phyloP scores from a whole-genome alignment of 2,888 invertebrate species.

The Acrocyrtus sp. region DNA sequence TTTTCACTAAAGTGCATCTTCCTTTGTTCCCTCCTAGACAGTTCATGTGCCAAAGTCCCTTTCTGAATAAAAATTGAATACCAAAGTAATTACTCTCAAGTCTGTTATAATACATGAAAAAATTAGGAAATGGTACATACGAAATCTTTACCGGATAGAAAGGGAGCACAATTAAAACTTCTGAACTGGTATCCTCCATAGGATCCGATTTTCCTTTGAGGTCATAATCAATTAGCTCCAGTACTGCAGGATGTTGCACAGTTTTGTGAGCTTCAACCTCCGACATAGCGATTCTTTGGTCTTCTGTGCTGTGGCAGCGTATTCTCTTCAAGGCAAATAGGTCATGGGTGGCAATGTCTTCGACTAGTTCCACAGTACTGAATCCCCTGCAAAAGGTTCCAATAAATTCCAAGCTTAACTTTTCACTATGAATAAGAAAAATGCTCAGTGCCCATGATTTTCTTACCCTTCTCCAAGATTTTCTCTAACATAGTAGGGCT shows the following conservation, averaged over 20 bases:
- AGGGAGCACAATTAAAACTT: conserved; percentile 79
- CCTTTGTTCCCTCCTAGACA: conserved; percentile 72
- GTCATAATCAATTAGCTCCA: conserved; percentile 77
- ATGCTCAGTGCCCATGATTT: too few relatives aligned
- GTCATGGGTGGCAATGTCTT: conserved; percentile 74
- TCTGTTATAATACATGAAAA: neutral
- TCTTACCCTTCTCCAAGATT: conserved; percentile 69
- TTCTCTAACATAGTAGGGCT: conserved; percentile 73
- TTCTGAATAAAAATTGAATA: too few relatives aligned
- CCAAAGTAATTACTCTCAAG: too few relatives aligned
- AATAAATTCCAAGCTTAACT: too few relatives aligned
- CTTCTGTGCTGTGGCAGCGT: conserved; percentile 79
- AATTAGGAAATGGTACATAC: neutral
- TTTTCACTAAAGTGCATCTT: conserved; percentile 74
- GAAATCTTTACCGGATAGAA: conserved; percentile 73
- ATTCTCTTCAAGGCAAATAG: conserved; percentile 83
- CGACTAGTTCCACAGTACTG: conserved; percentile 81
- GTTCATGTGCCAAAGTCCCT: conserved; percentile 79
- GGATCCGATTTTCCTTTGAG: conserved; percentile 74
- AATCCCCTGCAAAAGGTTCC: conserved; percentile 79
- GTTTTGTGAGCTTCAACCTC: conserved; percentile 80
- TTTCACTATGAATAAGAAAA: neutral
- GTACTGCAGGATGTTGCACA: conserved; percentile 78
- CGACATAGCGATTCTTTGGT: conserved; percentile 72
- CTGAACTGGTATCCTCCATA: conserved; percentile 75